phyloP scores from a whole-genome alignment of 2,113 vertebrate species.

The Austrofundulus limnaeus region DNA sequence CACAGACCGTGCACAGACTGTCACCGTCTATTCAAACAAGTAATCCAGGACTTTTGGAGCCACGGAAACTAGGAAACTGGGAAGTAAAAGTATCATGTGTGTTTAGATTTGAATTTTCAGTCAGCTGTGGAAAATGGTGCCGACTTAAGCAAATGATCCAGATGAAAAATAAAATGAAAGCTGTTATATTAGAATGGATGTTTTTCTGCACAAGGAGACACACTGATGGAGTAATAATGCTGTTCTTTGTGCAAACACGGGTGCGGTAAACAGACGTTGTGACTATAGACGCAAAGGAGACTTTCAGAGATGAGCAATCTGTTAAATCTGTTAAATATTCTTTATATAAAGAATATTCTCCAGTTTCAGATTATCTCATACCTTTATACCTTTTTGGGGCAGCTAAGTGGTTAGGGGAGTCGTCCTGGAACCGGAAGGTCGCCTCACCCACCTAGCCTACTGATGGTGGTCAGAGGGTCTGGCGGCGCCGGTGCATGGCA shows the following conservation, averaged over 20 bases:
- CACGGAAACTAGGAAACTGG: background rate
- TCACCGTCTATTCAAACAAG: background rate
- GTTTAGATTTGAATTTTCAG: constrained; percentile 15
- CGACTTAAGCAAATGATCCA: constrained; percentile 17
- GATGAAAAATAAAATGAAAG: background rate
- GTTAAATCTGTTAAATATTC: too few relatives aligned
- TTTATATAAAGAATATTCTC: too few relatives aligned
- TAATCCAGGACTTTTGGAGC: background rate
- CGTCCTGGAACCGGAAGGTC: too few relatives aligned
- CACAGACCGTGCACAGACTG: background rate
- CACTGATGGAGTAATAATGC: background rate
- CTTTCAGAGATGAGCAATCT: background rate
- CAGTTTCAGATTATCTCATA: too few relatives aligned
- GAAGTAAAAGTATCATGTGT: constrained; percentile 1
- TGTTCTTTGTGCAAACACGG: background rate
- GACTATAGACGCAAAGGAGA: constrained; percentile 4
- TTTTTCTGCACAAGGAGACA: background rate
- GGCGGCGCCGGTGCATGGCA: too few relatives aligned
- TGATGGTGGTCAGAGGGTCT: too few relatives aligned
- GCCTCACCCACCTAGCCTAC: too few relatives aligned
- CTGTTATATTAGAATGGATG: background rate
- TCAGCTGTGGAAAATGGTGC: background rate
- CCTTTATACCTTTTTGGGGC: too few relatives aligned
- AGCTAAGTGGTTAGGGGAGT: too few relatives aligned
- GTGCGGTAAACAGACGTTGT: background rate